Conservation (phyloP, 2,888 invertebrate genomes). For the Sepiola atlantica region DNA sequence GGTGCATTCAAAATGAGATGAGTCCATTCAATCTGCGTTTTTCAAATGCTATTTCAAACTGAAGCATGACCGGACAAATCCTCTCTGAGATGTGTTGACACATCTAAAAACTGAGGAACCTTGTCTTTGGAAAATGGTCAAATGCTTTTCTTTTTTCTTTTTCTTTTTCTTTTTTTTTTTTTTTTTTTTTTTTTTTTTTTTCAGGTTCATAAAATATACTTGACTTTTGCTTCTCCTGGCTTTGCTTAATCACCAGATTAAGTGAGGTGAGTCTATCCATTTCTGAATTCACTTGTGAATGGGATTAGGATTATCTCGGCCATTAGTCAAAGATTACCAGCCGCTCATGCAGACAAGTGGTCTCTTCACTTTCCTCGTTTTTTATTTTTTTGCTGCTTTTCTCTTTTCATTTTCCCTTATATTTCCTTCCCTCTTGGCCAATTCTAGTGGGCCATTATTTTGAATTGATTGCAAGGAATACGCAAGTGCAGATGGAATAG, state of each 20-base stretch:
- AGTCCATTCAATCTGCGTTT: no score
- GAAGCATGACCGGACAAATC: no score
- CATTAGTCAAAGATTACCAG: neutral
- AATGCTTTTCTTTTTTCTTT: neutral
- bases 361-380: no score
- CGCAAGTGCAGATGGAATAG: neutral
- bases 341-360: neutral
- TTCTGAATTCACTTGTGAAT: neutral
- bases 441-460: neutral
- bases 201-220: constrained; percentile 32
- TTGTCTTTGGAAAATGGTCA: neutral
- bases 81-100: no score
- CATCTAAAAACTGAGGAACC: neutral
- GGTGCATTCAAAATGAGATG: no score
- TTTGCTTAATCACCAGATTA: neutral
- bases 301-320: constrained; percentile 32
- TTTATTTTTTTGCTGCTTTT: neutral
- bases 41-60: no score
- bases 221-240: constrained; percentile 32
- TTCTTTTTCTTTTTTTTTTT: neutral
- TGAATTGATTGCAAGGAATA: neutral
- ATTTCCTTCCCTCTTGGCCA: neutral
- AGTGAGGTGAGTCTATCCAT: constrained; percentile 23
- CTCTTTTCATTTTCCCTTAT: constrained; percentile 1
- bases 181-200: neutral